Evolutionary conservation across 2,797 vertebrate species (phyloP).

Genomic region (Pseudochirops cupreus): DNA sequence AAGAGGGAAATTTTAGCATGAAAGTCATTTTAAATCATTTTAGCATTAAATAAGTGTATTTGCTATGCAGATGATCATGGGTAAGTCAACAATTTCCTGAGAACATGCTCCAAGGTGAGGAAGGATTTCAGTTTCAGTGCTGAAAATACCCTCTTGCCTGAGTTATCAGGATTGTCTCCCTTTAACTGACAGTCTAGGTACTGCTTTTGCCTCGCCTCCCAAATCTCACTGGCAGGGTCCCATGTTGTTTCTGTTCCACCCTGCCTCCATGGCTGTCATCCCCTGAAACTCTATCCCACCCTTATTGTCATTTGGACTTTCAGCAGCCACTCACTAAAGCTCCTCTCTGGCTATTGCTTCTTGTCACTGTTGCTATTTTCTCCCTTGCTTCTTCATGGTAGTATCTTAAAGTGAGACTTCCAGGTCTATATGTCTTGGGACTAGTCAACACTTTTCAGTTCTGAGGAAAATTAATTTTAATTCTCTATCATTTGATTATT

Average conservation of each 20-base stretch:
- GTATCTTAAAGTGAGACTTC: not conserved
- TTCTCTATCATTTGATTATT: not conserved
- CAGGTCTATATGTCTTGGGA: not conserved
- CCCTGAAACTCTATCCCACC: not conserved
- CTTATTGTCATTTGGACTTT: not conserved
- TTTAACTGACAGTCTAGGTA: not conserved
- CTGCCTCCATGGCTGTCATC: not conserved
- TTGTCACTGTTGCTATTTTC: not conserved
- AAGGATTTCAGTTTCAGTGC: not conserved
- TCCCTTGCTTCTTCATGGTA: not conserved
- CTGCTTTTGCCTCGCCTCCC: not conserved
- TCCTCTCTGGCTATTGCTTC: not conserved
- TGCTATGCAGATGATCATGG: not conserved
- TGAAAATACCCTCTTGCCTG: not conserved
- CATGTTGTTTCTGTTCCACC: not conserved
- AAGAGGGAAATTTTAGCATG: not conserved
- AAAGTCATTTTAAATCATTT: not conserved
- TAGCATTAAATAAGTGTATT: not conserved
- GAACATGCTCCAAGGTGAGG: not conserved
- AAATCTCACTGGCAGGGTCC: not conserved
- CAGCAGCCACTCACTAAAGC: not conserved
- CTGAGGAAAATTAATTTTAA: not conserved
- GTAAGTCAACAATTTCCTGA: not conserved
- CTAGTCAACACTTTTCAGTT: not conserved
- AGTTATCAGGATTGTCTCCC: not conserved